Conservation (phyloP, 2,888 invertebrate species). For the Eubasilissa splendida region DNA sequence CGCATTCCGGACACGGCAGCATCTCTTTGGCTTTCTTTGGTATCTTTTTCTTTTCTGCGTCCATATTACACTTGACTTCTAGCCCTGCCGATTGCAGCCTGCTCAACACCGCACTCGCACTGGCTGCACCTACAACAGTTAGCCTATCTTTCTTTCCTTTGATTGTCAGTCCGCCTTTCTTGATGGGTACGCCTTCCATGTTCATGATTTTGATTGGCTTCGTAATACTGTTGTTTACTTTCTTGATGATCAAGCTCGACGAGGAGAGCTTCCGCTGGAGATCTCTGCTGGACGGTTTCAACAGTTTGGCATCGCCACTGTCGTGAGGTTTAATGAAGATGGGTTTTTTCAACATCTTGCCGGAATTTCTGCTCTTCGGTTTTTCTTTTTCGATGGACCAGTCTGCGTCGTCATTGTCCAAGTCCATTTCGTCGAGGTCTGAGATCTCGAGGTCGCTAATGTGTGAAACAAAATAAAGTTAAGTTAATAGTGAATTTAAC, state of each 20-base stretch:
- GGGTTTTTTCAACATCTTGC: conserved; percentile 41
- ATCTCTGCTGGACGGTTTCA: conserved; percentile 34
- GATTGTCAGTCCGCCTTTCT: background rate
- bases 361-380: conserved; percentile 10
- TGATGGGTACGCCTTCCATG: background rate
- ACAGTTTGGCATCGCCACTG: background rate
- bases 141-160: conserved; percentile 36
- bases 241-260: conserved; percentile 48
- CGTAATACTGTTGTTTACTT: conserved; percentile 33
- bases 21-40: conserved; percentile 50
- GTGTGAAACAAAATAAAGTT: background rate
- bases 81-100: conserved; percentile 42
- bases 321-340: conserved; percentile 33
- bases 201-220: conserved; percentile 35
- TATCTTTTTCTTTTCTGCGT: conserved; percentile 32
- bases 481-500: background rate
- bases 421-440: conserved; percentile 29
- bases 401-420: conserved; percentile 38
- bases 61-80: conserved; percentile 40
- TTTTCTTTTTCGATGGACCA: conserved; percentile 35
- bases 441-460: conserved; percentile 41
- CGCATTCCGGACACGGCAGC: conserved; percentile 54
- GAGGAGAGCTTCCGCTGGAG: conserved; percentile 47
- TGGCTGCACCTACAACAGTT: conserved; percentile 9
- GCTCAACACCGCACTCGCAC: conserved; percentile 34